These are phyloP conservation scores for Aleiodes leptofemur DNA, from an alignment of 2,888 invertebrate species.

Conservation along the genomic window DNA sequence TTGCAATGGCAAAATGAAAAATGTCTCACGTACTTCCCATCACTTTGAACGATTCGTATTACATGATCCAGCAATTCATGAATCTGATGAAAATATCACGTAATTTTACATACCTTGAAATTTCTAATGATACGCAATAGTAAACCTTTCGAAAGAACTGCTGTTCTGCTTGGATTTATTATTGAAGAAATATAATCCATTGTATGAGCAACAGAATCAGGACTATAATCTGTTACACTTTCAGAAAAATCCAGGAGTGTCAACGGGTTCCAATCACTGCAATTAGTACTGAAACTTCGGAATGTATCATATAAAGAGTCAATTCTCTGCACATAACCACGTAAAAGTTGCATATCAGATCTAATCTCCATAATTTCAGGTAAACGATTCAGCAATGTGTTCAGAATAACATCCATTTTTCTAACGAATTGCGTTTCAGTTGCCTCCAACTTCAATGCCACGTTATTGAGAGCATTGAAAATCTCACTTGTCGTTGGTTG, in stretches of 20 bases:
- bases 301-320: neutral
- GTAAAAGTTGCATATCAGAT: neutral
- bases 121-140: neutral
- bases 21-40: too few relatives aligned
- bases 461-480: too few relatives aligned
- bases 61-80: too few relatives aligned
- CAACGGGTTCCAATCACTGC: neutral
- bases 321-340: neutral
- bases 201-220: neutral
- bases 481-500: too few relatives aligned
- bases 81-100: too few relatives aligned
- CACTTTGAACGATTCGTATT: too few relatives aligned
- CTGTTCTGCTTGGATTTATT: neutral
- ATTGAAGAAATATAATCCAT: neutral
- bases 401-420: neutral
- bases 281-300: neutral
- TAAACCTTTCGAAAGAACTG: neutral
- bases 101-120: neutral
- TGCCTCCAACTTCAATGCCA: neutral
- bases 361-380: neutral
- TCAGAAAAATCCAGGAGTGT: neutral
- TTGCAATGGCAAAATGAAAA: too few relatives aligned
- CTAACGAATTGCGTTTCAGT: neutral
- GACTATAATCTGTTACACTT: neutral
- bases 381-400: neutral